Evolutionary conservation across 2,113 vertebrate genomes (phyloP).

Genomic region (Cottus gobio): DNA sequence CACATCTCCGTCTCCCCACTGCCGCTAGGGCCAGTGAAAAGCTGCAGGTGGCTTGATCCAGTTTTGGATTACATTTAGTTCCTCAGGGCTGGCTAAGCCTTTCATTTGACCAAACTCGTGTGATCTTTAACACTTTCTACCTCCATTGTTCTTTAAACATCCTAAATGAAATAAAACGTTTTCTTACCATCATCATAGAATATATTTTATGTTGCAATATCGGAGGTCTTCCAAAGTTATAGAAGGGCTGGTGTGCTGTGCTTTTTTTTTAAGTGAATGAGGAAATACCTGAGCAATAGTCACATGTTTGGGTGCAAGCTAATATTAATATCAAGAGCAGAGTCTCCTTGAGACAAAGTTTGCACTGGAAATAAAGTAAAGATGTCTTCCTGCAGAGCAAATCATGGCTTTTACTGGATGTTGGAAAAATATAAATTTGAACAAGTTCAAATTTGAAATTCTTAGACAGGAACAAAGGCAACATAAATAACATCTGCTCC

Average conservation of each 20-base stretch:
- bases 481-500: conserved; percentile 50
- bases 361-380: conserved; percentile 5
- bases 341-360: conserved; percentile 60
- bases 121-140: conserved; percentile 30
- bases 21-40: conserved; percentile 11
- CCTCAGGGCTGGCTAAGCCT: not conserved
- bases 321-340: conserved; percentile 51
- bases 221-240: conserved; percentile 6
- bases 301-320: conserved; percentile 20
- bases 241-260: not conserved
- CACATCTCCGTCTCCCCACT: conserved; percentile 13
- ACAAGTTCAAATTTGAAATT: not conserved
- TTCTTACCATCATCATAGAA: not conserved
- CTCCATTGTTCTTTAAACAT: conserved; percentile 16
- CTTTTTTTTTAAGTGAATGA: conserved; percentile 36
- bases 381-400: not conserved
- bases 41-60: conserved; percentile 20
- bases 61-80: conserved; percentile 17
- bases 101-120: too few relatives aligned
- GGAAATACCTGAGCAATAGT: conserved; percentile 60
- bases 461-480: conserved; percentile 27
- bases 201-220: conserved; percentile 1
- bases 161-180: not conserved
- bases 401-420: conserved; percentile 5
- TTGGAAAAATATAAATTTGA: conserved; percentile 25